Evolutionary conservation across 2,888 invertebrate species (phyloP), one percentile per base, ranked within the genome.

Genomic region (Parasteatoda lunata): DNA sequence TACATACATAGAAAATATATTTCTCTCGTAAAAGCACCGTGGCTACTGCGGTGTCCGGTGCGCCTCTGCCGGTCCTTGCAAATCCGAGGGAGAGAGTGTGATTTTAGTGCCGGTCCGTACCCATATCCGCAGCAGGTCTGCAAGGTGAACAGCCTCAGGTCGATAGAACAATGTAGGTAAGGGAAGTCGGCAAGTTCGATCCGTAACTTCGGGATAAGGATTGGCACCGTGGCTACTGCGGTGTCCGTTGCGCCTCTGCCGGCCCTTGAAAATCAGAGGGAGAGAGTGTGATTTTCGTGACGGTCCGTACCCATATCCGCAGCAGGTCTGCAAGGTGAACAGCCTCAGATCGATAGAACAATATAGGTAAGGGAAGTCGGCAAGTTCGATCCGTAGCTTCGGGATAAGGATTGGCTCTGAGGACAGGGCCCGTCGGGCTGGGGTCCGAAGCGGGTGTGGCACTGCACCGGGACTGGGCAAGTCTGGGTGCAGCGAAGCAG

Each of bases 71-170:
- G 92, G 90, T 91, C 90, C 90, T 90, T 89, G 75, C 64, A 77
- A 77, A 77, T 77, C 77, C 77, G 73, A 81, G 81, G 81, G 81
- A 81, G 81, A 73, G 52, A 75, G 66, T 79, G 68, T 89, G 72
- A 85, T 73, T 81, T 81, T 89, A 82, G 80, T 71, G 86, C 86
- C 84, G 70, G 89, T 66, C 79, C 89, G 89, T 89, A 89, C 89
- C 87, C 93, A 94, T 94, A 94, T 94, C 94, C 94, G 94, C 94
- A 95, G 94, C 94, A 94, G 95, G 94, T 95, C 94, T 95, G 94
- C 94, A 94, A 94, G 94, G 94, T 94, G 93, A 94, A 92, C 93
- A 94, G 94, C 94, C 94, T 94, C 93, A 94, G 93, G 94, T 94
- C 93, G 93, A 93, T 93, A 93, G 93, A 94, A 93, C 93, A 94